phyloP scores from a whole-genome alignment of 2,113 vertebrate species.

The Aleadryas rufinucha region DNA sequence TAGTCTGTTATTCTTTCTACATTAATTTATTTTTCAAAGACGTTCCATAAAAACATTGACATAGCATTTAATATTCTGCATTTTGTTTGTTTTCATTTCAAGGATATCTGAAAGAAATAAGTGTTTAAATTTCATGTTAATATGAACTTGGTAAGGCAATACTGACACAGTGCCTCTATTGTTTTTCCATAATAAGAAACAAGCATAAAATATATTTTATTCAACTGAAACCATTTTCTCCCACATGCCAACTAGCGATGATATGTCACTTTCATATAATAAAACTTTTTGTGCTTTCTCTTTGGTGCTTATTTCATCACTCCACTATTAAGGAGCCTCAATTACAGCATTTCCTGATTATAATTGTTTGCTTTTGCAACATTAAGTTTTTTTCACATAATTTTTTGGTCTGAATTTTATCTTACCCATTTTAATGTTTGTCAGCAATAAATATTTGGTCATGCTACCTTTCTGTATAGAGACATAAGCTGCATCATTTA shows the following conservation, averaged over 20 bases:
- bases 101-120: neutral
- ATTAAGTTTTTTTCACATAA: accelerated
- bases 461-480: neutral
- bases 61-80: neutral
- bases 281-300: neutral
- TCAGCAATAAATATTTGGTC: neutral
- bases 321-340: neutral
- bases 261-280: neutral
- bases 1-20: neutral
- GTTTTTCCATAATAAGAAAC: neutral
- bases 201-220: neutral
- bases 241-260: neutral
- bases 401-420: neutral
- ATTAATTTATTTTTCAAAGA: neutral
- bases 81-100: neutral
- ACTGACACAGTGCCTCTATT: neutral
- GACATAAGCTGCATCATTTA: neutral
- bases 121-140: neutral
- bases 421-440: neutral
- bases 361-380: neutral
- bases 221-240: neutral
- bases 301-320: neutral
- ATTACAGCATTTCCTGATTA: neutral
- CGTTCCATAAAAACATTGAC: neutral
- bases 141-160: neutral